Base-by-base conservation (phyloP, 2,113 vertebrate species). In the Telmatochromis brichardi region DNA sequence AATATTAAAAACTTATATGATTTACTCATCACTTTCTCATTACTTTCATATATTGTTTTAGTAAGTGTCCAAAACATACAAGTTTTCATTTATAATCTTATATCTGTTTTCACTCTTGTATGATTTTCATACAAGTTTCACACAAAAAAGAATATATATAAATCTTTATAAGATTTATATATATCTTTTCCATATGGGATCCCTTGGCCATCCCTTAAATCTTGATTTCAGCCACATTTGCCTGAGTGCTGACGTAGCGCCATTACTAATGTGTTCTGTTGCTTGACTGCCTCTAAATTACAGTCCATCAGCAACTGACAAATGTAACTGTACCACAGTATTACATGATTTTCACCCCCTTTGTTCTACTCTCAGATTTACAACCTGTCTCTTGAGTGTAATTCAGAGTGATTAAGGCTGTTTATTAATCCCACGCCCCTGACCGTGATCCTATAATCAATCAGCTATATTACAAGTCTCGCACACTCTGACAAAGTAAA, bases 381-480 rank as follows among this genome's bases (percentile, higher is more conserved):
- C 83, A 83, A 55, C 71, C 87, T 86, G 50, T 78, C 92, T 90
- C 87, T 76, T 63, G 76, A 84, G 81, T 55, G 71, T 89, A 86
- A 85, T 91, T 93, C 86, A 53, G 12, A 86, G 85, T 87, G 53
- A 95, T 92, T 88, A 91, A 88, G 50, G 15, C 68, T 86, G 73
- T 93, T 90, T 89, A 93, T 93, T 88, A 93, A 82, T 90, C 88
- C 45, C 47, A 80, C 60, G 26, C 45, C 42, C 58, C 83, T 83
- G 71, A 91, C 89, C 23, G 40, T 71, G 33, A 78, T 73, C 83
- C 54, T 63, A 26, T 89, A 81, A 93, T 92, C 82, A 94, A 60
- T 90, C 86, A 80, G 28, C 57, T 79, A 15, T 76, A 86, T 88
- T 83, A 80, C 50, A 87, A 86, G 60, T 84, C 80, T 60, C 33